Conservation (phyloP, 2,797 vertebrate genomes). For the Acanthurus tractus region DNA sequence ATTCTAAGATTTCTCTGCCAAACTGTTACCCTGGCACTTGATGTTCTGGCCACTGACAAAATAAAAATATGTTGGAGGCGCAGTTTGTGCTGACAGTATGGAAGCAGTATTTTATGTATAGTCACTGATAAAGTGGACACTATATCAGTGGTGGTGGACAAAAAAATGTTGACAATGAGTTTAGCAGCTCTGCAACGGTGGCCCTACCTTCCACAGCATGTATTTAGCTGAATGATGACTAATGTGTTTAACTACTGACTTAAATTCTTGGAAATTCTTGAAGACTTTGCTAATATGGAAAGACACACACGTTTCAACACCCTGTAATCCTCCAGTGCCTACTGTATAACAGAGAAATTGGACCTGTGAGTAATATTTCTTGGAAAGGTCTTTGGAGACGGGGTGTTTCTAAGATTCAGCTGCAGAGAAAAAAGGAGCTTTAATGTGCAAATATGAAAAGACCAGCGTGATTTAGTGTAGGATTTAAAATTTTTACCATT, state of each 20-base stretch:
- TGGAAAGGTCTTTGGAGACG: not conserved
- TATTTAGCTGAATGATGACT: not conserved
- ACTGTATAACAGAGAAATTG: not conserved
- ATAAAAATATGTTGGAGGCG: no score
- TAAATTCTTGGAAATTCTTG: slow-evolving; percentile 17
- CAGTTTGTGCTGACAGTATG: not conserved
- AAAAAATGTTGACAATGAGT: not conserved
- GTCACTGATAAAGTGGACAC: not conserved
- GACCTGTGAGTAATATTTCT: slow-evolving; percentile 2
- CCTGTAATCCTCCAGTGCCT: not conserved
- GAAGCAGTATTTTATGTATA: no score
- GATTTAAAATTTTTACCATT: no score
- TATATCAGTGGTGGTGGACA: no score
- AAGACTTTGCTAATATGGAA: slow-evolving; percentile 23
- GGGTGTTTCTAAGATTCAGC: not conserved
- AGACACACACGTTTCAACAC: slow-evolving; percentile 30
- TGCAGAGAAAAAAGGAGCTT: not conserved
- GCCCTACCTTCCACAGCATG: not conserved
- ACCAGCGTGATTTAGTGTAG: no score
- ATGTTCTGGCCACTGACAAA: no score
- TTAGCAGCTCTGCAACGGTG: not conserved
- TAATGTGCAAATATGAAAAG: not conserved
- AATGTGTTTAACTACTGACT: not conserved
- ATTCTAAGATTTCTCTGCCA: no score
- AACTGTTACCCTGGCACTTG: no score